Conservation (phyloP, 2,797 vertebrate genomes). For the Phalanger gymnotis region DNA sequence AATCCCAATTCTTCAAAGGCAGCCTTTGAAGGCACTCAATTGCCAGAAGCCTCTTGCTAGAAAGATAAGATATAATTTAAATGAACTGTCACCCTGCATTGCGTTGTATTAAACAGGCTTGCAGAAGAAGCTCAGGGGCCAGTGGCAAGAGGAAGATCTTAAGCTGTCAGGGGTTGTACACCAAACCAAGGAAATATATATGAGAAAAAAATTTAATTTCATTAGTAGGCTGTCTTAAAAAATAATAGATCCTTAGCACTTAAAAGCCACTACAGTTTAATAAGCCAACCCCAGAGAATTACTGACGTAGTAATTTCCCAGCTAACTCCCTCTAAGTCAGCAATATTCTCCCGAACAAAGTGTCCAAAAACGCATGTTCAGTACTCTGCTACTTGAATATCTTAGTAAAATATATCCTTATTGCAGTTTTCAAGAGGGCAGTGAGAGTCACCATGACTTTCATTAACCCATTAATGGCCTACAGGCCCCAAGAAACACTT, state of each 20-base stretch:
- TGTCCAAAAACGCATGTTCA: background rate
- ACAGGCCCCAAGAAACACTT: background rate
- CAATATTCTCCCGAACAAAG: background rate
- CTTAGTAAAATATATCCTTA: conserved; percentile 42
- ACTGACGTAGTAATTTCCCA: background rate
- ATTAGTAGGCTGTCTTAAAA: background rate
- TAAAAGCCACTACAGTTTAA: background rate
- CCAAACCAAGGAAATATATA: conserved; percentile 9
- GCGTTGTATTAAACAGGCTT: background rate
- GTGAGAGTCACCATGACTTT: background rate
- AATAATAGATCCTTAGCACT: background rate
- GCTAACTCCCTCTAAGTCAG: background rate
- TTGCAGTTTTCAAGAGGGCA: conserved; percentile 11
- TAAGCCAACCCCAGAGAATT: background rate
- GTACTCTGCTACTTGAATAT: conserved; percentile 51
- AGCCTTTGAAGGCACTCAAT: background rate
- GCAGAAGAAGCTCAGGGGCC: conserved; percentile 19
- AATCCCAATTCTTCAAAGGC: conserved; percentile 7
- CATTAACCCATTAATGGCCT: background rate
- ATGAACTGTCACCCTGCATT: conserved; percentile 23
- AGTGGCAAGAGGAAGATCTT: conserved; percentile 2
- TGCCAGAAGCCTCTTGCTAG: background rate
- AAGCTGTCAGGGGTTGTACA: conserved; percentile 16
- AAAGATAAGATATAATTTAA: conserved; percentile 26
- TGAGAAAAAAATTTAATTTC: conserved; percentile 7